These are phyloP conservation scores for Caenorhabditis latens DNA, from an alignment of 1,140 invertebrate species.

Conservation along the genomic window DNA sequence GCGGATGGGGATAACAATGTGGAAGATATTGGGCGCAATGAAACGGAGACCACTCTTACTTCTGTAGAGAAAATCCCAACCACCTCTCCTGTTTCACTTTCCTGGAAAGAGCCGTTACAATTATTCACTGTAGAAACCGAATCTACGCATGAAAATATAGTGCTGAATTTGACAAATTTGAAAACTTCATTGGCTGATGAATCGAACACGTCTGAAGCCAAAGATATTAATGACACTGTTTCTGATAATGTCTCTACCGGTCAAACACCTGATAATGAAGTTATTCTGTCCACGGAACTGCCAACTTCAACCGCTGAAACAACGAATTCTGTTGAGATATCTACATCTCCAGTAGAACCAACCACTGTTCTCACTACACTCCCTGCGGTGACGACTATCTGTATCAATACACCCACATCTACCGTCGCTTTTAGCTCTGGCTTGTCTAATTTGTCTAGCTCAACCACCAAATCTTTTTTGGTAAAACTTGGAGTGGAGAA, in stretches of 20 bases:
- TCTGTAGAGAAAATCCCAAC: too few relatives aligned
- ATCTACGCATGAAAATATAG: not conserved
- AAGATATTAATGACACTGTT: not conserved
- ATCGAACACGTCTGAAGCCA: not conserved
- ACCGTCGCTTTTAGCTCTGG: not conserved
- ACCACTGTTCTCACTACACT: not conserved
- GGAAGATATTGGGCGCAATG: not conserved
- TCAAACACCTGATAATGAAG: too few relatives aligned
- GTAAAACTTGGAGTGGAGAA: slow-evolving; percentile 25
- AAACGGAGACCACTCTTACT: not conserved
- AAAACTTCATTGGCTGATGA: not conserved
- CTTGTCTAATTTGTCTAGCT: not conserved
- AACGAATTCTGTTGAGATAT: too few relatives aligned
- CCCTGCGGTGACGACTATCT: not conserved
- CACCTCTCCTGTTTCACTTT: not conserved
- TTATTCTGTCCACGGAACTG: too few relatives aligned
- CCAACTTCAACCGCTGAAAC: too few relatives aligned
- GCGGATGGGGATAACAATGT: not conserved
- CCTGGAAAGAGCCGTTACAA: slow-evolving; percentile 19
- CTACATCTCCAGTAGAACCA: too few relatives aligned
- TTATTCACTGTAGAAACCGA: slow-evolving; percentile 5
- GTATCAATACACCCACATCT: slow-evolving; percentile 1
- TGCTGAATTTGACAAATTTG: slow-evolving; percentile 19
- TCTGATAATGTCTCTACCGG: not conserved
- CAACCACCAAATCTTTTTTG: not conserved